Base-by-base conservation (phyloP, 2,888 invertebrate species). In the Ochlodes sylvanus region DNA sequence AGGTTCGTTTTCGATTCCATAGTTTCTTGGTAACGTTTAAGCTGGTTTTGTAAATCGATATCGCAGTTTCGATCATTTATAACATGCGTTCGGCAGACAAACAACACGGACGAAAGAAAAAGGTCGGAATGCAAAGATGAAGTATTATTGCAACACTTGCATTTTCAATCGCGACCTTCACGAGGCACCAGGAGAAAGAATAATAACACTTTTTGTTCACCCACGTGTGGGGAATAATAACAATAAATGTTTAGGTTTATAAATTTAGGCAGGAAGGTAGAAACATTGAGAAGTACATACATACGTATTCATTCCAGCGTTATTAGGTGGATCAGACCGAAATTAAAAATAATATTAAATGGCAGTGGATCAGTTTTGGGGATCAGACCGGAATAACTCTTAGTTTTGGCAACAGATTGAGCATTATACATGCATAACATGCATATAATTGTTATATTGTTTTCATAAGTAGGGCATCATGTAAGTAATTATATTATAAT, bases 81-180 rank as follows among this genome's bases (percentile, higher is more conserved):
- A 89, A 91, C 89, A 87, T 81, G 82, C 80, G 82, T 87, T 83
- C 85, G 92, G 89, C 88, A 85, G 86, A 83, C 89, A 87, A 88
- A 92, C 90, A 92, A 92, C 84, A 79, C 77, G 72, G 71, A 72
- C 70, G 75, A 75, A 74, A 83, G 81, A 91, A 91, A 90, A 90
- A 88, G 79, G 79, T 74, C 77, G 87, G 90, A 90, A 90, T 87
- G 84, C 78, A 82, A 82, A 89, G 89, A 89, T 88, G 85, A 89
- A 89, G 90, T 88, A 90, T 90, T 90, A 88, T 91, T 87, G 90
- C 84, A 88, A 92, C 93, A 94, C 93, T 93, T 93, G 92, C 93
- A 91, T 92, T 94, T 92, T 93, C 90, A 79, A 84, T 84, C 80
- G 82, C 76, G 80, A 79, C 81, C 79, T 82, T 84, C 81, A 82